Percentiles rank a stretch among this genome's conserved stretches.
Conservation (phyloP, 2,113 vertebrate genomes). For the Trogon melanurus region DNA sequence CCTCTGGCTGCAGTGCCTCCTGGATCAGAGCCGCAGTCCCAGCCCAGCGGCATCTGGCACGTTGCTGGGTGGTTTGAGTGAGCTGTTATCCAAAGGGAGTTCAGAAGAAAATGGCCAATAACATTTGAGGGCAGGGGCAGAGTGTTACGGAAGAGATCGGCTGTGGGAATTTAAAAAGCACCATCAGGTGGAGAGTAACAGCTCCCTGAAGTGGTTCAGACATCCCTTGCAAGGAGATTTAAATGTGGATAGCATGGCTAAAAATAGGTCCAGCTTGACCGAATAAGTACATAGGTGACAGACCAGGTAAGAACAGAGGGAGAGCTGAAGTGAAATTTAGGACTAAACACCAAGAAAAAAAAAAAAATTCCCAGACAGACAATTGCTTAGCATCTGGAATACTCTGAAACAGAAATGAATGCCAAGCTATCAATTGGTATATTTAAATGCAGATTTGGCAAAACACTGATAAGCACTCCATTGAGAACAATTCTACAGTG, state of each 20-base stretch:
- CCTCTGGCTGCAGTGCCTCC: background rate
- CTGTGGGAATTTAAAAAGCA: background rate
- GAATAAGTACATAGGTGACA: background rate
- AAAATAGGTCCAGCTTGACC: background rate
- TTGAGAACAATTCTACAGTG: background rate
- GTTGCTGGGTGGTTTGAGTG: rapidly evolving
- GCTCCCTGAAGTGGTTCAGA: background rate
- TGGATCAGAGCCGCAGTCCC: background rate
- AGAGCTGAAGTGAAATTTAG: background rate
- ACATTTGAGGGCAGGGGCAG: background rate
- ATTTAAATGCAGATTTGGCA: constrained; percentile 23
- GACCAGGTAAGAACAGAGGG: background rate
- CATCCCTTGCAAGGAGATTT: background rate
- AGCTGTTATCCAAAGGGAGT: background rate
- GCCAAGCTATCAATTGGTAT: background rate
- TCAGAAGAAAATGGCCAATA: background rate
- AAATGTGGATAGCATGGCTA: background rate
- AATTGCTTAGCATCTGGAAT: background rate
- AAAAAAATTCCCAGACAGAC: background rate
- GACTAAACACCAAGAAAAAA: background rate
- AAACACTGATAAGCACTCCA: background rate
- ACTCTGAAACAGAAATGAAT: background rate
- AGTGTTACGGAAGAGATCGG: background rate
- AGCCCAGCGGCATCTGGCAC: background rate
- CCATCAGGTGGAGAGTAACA: background rate